Percentiles rank a stretch among this genome's conserved stretches.
phyloP scores from a whole-genome alignment of 1,140 invertebrate genomes.

The Hylaeus volcanicus region DNA sequence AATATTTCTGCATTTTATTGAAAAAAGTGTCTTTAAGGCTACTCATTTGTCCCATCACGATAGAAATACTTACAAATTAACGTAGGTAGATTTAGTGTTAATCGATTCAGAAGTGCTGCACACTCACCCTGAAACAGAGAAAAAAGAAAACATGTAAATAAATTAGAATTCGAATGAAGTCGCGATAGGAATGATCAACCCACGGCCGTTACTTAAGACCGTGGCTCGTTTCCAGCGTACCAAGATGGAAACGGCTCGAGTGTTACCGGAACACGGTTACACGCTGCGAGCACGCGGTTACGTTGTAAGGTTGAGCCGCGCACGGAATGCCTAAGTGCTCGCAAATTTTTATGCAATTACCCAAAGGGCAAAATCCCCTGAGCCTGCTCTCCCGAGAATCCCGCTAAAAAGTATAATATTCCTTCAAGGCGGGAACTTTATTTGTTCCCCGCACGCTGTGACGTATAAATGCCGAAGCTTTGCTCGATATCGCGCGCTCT shows the following conservation, averaged over 20 bases:
- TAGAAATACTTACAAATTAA: no score
- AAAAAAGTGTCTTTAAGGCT: no score
- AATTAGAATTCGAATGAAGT: neutral
- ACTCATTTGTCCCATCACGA: no score
- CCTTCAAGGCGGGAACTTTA: neutral
- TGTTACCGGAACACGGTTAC: neutral
- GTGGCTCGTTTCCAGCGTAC: neutral
- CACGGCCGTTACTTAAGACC: neutral
- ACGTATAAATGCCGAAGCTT: no score
- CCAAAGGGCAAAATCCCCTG: neutral
- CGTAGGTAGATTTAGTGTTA: no score
- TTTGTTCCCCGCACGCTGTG: neutral
- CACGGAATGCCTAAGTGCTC: constrained; percentile 1
- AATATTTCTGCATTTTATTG: no score
- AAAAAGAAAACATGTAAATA: neutral
- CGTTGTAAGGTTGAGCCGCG: neutral
- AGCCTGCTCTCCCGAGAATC: neutral
- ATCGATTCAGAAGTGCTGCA: no score
- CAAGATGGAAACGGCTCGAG: constrained; percentile 7
- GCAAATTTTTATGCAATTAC: constrained; percentile 40
- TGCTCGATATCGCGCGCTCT: no score
- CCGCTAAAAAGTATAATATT: neutral
- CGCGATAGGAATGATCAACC: no score
- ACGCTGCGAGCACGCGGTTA: neutral
- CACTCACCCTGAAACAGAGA: constrained; percentile 36